These are phyloP conservation scores for Micoletzkya japonica DNA, from an alignment of 2,888 invertebrate species.

Conservation along the genomic window DNA sequence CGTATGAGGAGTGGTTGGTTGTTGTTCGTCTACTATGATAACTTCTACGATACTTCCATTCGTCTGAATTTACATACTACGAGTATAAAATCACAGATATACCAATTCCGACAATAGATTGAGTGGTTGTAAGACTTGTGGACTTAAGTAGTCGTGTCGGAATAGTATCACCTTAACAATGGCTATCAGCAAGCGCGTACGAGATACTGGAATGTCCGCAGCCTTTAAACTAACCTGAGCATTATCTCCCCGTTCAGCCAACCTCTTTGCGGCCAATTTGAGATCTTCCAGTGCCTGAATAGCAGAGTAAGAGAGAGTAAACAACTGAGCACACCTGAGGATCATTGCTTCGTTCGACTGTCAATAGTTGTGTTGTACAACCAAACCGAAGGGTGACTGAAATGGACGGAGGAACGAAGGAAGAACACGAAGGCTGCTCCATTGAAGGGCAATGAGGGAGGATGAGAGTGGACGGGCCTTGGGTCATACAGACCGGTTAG, in stretches of 20 bases:
- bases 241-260: neutral
- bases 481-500: too few relatives aligned
- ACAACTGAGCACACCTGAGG: neutral
- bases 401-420: too few relatives aligned
- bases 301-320: neutral
- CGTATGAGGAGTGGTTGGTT: conserved; percentile 2
- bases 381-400: conserved; percentile 17
- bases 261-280: neutral
- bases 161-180: conserved; percentile 3
- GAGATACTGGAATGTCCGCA: neutral
- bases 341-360: conserved; percentile 3
- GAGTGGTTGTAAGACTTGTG: conserved; percentile 8
- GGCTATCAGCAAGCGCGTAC: neutral
- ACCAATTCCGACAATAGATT: conserved; percentile 4
- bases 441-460: too few relatives aligned
- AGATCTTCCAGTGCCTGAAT: conserved; percentile 1
- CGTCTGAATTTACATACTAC: neutral
- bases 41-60: conserved; percentile 21
- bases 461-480: too few relatives aligned
- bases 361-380: neutral
- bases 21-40: conserved; percentile 7
- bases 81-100: neutral
- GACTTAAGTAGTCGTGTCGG: conserved; percentile 10
- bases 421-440: too few relatives aligned
- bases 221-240: neutral